Base-by-base conservation (phyloP, 2,888 invertebrate species). In the Cheilosia urbana region DNA sequence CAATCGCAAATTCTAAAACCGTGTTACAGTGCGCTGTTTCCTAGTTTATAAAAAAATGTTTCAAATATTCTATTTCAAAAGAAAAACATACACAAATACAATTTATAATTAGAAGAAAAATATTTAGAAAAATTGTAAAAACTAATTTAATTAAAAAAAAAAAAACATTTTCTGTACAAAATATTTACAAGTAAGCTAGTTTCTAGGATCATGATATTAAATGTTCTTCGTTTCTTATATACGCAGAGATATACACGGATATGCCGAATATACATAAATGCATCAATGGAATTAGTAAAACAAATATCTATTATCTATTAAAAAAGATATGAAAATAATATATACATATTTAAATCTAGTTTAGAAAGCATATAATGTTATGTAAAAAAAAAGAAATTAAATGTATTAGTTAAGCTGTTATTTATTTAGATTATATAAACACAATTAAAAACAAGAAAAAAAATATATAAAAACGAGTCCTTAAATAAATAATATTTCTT, bases 131-230 rank as follows among this genome's bases (percentile, higher is more conserved):
- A 72, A 81, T 78, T 75, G 53, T 87, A 66, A 63, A 78, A 80
- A 87, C 66, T 77, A 60, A 78, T 65, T 88, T 87, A 84, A 89
- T 27, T 27, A 5, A 24, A 21, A 51, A 27, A 6, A 27, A 27
- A 72, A 79, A 71, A 55, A 11, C 63, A 19, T 76, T 69, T 62
- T 77, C 51, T 85, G 85, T 85, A 85, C 85, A 85, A 85, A 85
- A 85, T 76, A 76, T 84, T 77, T 53, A 30, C 47, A 49, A 30
- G 63, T 77, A 84, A 79, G 66, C 58, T 82, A 85, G 81, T 89
- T 89, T 88, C 88, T 90, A 89, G 88, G 90, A 88, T 90, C 89
- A 90, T 88, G 88, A 88, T 89, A 80, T 87, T 88, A 80, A 79
- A 87, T 73, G 65, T 66, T 85, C 24, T 83, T 73, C 60, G 21